These are phyloP conservation scores for Pelecanus crispus DNA, from an alignment of 2,113 vertebrate genomes.

Conservation along the genomic window DNA sequence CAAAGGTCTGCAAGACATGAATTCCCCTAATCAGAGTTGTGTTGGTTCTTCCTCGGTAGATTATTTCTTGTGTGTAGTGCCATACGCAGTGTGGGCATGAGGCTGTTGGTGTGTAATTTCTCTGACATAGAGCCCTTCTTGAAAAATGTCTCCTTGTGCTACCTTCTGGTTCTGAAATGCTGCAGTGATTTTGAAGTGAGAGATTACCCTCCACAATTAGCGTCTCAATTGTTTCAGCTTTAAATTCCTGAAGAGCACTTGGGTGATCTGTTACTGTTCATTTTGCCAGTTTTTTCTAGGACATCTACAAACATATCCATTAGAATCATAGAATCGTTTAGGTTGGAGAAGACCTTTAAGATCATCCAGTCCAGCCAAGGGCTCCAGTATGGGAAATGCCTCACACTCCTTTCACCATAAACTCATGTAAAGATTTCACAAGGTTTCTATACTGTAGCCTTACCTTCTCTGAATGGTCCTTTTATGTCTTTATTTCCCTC, in stretches of 20 bases:
- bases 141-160: not conserved
- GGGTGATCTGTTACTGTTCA: not conserved
- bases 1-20: not conserved
- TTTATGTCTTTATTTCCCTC: not conserved
- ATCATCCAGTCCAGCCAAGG: too few relatives aligned
- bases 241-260: not conserved
- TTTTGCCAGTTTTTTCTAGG: not conserved
- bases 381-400: not conserved
- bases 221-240: not conserved
- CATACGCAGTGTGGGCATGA: not conserved
- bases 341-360: too few relatives aligned
- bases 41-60: not conserved
- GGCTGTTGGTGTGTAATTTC: not conserved
- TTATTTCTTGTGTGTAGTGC: not conserved
- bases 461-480: not conserved
- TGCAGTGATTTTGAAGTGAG: not conserved
- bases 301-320: not conserved
- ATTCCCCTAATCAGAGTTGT: not conserved
- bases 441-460: not conserved
- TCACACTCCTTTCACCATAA: not conserved
- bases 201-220: not conserved
- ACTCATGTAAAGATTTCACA: not conserved
- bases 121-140: not conserved
- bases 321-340: too few relatives aligned
- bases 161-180: not conserved